phyloP scores from a whole-genome alignment of 1,140 invertebrate genomes.

The Micrasema minimum region DNA sequence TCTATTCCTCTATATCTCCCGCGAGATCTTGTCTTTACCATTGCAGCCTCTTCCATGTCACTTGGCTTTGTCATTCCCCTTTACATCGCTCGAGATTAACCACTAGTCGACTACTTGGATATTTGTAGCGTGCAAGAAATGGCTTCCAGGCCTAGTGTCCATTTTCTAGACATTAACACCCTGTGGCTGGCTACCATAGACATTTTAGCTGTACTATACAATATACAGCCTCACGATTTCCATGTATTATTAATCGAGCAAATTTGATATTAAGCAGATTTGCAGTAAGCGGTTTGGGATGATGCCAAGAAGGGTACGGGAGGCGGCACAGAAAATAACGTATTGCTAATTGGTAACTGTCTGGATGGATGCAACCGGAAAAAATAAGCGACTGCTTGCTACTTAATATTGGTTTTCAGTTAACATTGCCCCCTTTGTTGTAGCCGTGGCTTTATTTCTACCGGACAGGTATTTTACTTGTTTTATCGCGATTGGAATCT shows the following conservation, averaged over 20 bases:
- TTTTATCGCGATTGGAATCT: too few relatives aligned
- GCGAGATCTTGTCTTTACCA: constrained; percentile 25
- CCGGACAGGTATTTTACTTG: neutral
- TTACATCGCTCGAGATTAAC: neutral
- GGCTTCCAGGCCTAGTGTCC: neutral
- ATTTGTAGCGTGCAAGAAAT: neutral
- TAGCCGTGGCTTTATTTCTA: neutral
- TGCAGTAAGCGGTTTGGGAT: constrained; percentile 4
- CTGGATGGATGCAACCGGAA: constrained; percentile 14
- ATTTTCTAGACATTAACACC: neutral
- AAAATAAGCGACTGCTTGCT: constrained; percentile 3
- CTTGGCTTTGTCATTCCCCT: constrained; percentile 12
- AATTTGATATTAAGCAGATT: constrained; percentile 17
- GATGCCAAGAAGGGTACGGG: constrained; percentile 4
- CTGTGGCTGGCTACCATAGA: neutral
- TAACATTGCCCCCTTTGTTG: neutral
- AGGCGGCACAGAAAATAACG: constrained; percentile 20
- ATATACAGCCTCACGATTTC: too few relatives aligned
- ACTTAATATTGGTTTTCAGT: neutral
- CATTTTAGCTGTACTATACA: too few relatives aligned
- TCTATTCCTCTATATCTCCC: constrained; percentile 18
- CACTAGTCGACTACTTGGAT: neutral
- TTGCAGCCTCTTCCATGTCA: constrained; percentile 6
- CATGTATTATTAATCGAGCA: neutral
- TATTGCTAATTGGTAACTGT: constrained; percentile 26